A percentile compares a stretch with the other conserved stretches of the same genome.
phyloP scores from a whole-genome alignment of 2,113 vertebrate species.

The Sturnira hondurensis region DNA sequence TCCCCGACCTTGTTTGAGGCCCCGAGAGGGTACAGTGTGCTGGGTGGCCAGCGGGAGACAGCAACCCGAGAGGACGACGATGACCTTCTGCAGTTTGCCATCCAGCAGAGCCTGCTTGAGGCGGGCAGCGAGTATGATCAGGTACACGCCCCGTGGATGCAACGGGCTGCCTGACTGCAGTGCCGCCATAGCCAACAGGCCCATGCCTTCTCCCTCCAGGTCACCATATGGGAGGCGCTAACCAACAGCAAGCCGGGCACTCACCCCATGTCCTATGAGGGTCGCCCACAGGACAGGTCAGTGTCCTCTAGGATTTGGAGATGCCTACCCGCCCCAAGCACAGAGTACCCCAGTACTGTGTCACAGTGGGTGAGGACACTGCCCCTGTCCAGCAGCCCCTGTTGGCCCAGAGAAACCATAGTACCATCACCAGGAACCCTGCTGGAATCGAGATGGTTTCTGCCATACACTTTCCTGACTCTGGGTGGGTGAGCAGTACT shows the following conservation, averaged over 20 bases:
- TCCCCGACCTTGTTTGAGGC: slow-evolving; percentile 92
- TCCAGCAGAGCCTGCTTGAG: slow-evolving; percentile 97
- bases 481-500: neutral
- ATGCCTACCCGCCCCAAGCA: neutral
- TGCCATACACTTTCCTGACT: neutral
- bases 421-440: neutral
- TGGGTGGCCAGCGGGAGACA: slow-evolving; percentile 91
- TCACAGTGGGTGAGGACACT: neutral
- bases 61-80: slow-evolving; percentile 92
- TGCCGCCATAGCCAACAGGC: neutral
- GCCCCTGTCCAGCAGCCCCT: neutral
- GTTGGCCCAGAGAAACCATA: neutral
- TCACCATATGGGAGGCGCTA: slow-evolving; percentile 98
- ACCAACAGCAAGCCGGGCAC: slow-evolving; percentile 97
- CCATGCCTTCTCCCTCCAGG: slow-evolving; percentile 77
- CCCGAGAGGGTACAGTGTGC: slow-evolving; percentile 92
- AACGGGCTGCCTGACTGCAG: fast-evolving
- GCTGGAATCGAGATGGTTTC: neutral
- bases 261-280: slow-evolving; percentile 87
- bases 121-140: slow-evolving; percentile 96
- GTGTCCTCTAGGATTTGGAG: slow-evolving; percentile 46
- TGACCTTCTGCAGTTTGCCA: slow-evolving; percentile 94
- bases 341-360: neutral
- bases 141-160: slow-evolving; percentile 77
- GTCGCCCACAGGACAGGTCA: slow-evolving; percentile 91